A percentile compares a stretch with the other conserved stretches of the same genome.
Conservation (phyloP, 2,113 vertebrate species). For the Progne subis region DNA sequence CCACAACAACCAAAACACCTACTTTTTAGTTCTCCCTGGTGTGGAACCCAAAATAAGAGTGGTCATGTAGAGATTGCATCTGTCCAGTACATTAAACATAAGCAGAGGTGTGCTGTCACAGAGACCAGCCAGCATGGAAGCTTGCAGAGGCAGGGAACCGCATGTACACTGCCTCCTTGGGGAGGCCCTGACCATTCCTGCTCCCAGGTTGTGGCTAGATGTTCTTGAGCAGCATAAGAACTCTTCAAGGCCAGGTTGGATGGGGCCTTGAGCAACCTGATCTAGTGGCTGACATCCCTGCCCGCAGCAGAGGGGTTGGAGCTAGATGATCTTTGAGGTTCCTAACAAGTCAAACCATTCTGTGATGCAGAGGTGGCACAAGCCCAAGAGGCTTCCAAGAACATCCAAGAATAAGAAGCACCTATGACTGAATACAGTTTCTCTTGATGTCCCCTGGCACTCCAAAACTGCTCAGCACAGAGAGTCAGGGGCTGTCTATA, state of each 20-base stretch:
- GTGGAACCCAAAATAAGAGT: not conserved
- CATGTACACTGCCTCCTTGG: not conserved
- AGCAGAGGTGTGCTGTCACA: not conserved
- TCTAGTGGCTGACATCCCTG: not conserved
- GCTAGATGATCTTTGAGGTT: not conserved
- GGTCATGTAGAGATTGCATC: not conserved
- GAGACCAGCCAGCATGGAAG: accelerated
- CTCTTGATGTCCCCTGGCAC: not conserved
- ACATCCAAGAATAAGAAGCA: not conserved
- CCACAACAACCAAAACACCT: not conserved
- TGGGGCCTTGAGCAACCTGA: not conserved
- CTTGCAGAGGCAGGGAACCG: not conserved
- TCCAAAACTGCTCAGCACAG: not conserved
- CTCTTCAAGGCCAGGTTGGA: not conserved
- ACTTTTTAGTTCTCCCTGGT: not conserved
- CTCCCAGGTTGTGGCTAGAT: not conserved
- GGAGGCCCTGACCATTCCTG: not conserved
- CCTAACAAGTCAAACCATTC: not conserved
- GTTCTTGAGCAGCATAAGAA: not conserved
- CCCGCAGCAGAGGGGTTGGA: not conserved
- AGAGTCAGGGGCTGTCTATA: not conserved
- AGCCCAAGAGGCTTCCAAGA: not conserved
- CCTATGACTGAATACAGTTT: not conserved
- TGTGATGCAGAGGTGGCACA: not conserved
- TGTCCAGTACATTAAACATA: not conserved